Percentiles rank a stretch among this genome's conserved stretches.
These are phyloP conservation scores for Drosophila ohnishii DNA, from an alignment of 1,140 invertebrate species.

Conservation along the genomic window DNA sequence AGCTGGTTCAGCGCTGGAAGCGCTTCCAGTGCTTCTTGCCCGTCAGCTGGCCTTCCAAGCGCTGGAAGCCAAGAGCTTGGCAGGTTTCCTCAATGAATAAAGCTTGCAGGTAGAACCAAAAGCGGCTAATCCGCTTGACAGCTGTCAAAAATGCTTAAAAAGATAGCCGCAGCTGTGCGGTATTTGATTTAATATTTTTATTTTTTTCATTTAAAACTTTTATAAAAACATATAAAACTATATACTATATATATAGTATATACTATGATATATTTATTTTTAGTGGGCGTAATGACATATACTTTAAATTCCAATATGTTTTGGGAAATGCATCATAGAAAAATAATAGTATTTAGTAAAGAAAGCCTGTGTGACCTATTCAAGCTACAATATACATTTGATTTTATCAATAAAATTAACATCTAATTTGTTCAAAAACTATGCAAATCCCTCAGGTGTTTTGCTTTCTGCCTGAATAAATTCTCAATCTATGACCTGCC, in stretches of 20 bases:
- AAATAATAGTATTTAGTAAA: neutral
- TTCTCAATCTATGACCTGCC: too few relatives aligned
- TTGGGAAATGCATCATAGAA: too few relatives aligned
- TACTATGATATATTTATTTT: neutral
- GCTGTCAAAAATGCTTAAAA: slow-evolving; percentile 17
- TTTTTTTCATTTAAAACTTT: neutral
- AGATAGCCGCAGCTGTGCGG: neutral
- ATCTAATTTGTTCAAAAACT: neutral
- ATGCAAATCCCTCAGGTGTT: neutral
- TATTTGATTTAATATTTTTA: neutral
- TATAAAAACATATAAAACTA: neutral
- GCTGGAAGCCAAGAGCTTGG: slow-evolving; percentile 25
- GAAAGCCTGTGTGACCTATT: too few relatives aligned
- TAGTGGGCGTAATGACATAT: neutral
- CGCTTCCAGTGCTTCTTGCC: slow-evolving; percentile 13
- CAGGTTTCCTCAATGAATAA: slow-evolving; percentile 65
- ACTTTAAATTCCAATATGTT: neutral
- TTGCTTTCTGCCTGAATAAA: neutral
- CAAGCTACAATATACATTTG: neutral
- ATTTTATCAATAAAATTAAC: neutral
- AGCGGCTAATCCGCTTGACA: slow-evolving; percentile 14
- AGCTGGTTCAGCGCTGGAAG: slow-evolving; percentile 41
- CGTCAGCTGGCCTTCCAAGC: slow-evolving; percentile 59
- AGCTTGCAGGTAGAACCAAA: slow-evolving; percentile 33
- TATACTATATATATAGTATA: too few relatives aligned